Evolutionary conservation across 2,888 invertebrate genomes (phyloP), one percentile per base, ranked within the genome.

Genomic region (Nyleta sp.): DNA sequence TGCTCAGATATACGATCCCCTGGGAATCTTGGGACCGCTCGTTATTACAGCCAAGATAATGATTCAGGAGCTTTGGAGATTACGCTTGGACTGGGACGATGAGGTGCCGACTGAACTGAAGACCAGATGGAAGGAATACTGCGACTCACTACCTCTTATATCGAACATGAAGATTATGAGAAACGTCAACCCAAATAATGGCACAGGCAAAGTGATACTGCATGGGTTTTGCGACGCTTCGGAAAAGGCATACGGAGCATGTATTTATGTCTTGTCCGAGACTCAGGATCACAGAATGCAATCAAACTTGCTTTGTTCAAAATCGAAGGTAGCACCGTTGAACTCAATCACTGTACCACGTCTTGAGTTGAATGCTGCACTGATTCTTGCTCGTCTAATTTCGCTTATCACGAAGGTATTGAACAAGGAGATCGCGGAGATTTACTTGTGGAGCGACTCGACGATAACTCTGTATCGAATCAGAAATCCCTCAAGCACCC

Each of bases 231-330:
- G 78, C n/a, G 83, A 84, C 42, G 81, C 83, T 3, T 81, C 76
- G 1, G 81, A 82, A 17, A 77, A 60, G 8, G 83, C 79, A 0
- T 84, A 82, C 44, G 83, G 84, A n/a, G 83, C 82, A 0, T 83
- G 83, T 46, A 40, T 85, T 4, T 84, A 85, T 20, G 8, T 81
- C 1, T 18, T 53, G 11, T 42, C 20, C 8, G n/a, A 8, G n/a
- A n/a, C 11, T 35, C 4, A 11, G 8, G 35, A 35, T 35, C 4
- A 8, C 2, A 35, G 8, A 8, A 3, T n/a, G 2, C 35, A 35
- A n/a, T 11, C 2, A 2, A 35, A 35, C 8, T n/a, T 35, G 2
- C n/a, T 35, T 8, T 35, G 35, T 11, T 35, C 35, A 2, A 35
- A 35, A 35, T 11, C 8, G 2, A 35, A 35, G n/a, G 35, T 35